Evolutionary conservation across 2,797 vertebrate species (phyloP), one percentile per base, ranked within the genome.

Genomic region (Pangasius djambal): DNA sequence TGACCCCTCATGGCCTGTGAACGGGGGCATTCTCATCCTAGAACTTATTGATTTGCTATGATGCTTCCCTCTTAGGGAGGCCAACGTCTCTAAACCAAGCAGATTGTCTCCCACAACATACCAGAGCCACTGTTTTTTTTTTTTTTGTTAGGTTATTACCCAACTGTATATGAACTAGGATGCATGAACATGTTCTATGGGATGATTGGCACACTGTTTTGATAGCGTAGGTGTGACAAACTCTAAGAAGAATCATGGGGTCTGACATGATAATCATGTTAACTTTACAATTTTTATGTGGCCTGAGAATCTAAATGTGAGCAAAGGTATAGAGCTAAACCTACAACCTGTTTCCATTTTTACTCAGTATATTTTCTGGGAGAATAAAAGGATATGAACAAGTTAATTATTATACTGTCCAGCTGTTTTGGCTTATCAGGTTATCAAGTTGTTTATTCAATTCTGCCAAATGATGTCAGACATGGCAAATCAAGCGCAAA

Each of bases 361-460:
- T 15, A 15, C 72, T 75, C 13, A 75, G 28, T 48, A 28, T 75
- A 28, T 48, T 28, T 72, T 74, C 40, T 48, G 15, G 2, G 22
- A 28, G 20, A 75, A 48, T 50, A 75, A 9, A 57, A 57, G 16
- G 55, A 57, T 16, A 57, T 57, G 55, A 57, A 57, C 55, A 57
- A 28, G 44, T 50, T 50, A 44, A 34, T 40, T 74, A 50, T 77
- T 77, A 77, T 50, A 77, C 50, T 1, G 15, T 55, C 28, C 50
- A 78, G 15, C n/a, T 78, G 75, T 78, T 78, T 18, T 78, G 25
- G 75, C 28, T 31, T 52, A 52, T 78, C 28, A 78, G 55, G 75
- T 52, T 55, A 34, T 52, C 15, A 52, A n/a, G 44, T 40, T 48
- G 10, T 7, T 37, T 20, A 72, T 20, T 40, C 2, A 65, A n/a